These are phyloP conservation scores for Anthophora plumipes DNA, from an alignment of 2,888 invertebrate genomes.

Conservation along the genomic window DNA sequence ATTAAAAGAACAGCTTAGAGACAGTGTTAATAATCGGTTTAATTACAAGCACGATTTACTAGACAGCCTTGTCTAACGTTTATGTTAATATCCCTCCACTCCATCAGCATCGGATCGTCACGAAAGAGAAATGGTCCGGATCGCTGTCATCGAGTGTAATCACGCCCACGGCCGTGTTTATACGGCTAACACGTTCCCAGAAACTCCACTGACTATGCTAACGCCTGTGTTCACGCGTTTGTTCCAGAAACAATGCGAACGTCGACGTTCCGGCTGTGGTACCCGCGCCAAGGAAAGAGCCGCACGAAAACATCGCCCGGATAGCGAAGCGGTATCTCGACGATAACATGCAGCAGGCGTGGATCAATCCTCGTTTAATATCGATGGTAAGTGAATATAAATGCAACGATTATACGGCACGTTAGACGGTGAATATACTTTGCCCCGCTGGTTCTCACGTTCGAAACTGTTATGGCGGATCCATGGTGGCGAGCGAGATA, in stretches of 20 bases:
- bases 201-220: conserved; percentile 34
- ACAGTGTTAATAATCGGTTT: background rate
- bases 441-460: conserved; percentile 42
- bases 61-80: background rate
- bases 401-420: conserved; percentile 66
- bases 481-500: conserved; percentile 19
- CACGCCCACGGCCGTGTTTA: conserved; percentile 39
- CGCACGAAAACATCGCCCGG: conserved; percentile 85
- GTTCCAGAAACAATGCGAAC: conserved; percentile 80
- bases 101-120: background rate
- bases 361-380: conserved; percentile 87
- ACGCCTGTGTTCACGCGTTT: conserved; percentile 44
- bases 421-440: conserved; percentile 38
- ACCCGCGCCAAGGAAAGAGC: conserved; percentile 79
- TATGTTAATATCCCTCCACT: background rate
- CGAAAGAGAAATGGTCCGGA: conserved; percentile 34
- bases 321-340: conserved; percentile 86
- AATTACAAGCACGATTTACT: background rate
- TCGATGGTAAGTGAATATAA: conserved; percentile 85
- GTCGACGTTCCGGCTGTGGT: conserved; percentile 76
- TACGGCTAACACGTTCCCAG: conserved; percentile 35
- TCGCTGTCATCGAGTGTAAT: conserved; percentile 45
- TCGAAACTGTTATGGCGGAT: conserved; percentile 12
- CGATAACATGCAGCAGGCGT: conserved; percentile 87
- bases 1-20: background rate